A percentile compares a stretch with the other conserved stretches of the same genome.
These are phyloP conservation scores for Caerostris darwini DNA, from an alignment of 1,140 invertebrate species.

Conservation along the genomic window DNA sequence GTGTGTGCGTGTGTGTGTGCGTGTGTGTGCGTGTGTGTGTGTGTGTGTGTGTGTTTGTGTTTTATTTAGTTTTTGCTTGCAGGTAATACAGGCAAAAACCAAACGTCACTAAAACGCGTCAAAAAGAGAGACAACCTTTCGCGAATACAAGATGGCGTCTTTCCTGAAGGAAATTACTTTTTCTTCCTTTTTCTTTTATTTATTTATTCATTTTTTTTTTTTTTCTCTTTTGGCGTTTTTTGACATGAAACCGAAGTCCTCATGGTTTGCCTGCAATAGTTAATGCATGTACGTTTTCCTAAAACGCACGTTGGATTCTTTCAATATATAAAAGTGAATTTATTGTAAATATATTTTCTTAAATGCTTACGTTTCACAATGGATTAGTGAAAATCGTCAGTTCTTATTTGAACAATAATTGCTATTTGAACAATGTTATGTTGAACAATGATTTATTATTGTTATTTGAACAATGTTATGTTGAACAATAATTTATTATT, in stretches of 20 bases:
- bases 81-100: constrained; percentile 64
- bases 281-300: neutral
- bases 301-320: too few species aligned
- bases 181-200: constrained; percentile 11
- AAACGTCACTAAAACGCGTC: constrained; percentile 52
- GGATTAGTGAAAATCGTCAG: too few species aligned
- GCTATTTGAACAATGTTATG: too few species aligned
- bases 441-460: too few species aligned
- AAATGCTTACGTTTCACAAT: too few species aligned
- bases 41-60: neutral
- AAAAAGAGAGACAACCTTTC: constrained; percentile 32
- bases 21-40: neutral
- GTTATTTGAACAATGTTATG: too few species aligned
- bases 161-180: constrained; percentile 40
- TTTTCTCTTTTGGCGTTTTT: neutral
- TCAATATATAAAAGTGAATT: too few species aligned
- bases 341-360: too few species aligned
- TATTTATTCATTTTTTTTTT: too few species aligned
- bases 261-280: neutral
- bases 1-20: neutral
- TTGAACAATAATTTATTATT: too few species aligned
- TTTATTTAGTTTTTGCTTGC: neutral
- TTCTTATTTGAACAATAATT: too few species aligned
- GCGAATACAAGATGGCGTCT: constrained; percentile 51
- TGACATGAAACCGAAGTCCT: neutral